Evolutionary conservation across 2,888 invertebrate genomes (phyloP), one percentile per base, ranked within the genome.

Genomic region (Drosophila merina): DNA sequence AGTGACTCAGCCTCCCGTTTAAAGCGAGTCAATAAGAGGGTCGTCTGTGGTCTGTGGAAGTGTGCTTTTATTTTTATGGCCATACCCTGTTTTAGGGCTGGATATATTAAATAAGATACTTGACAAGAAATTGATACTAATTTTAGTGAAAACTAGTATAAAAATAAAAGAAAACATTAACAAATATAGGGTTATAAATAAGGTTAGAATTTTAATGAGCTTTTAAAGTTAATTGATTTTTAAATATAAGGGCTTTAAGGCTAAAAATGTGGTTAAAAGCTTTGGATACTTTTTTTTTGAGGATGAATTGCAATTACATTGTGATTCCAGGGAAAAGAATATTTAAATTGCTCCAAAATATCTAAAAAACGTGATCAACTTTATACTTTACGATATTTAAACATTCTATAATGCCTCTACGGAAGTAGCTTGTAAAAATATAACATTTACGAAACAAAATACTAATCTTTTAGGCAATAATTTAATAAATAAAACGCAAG

Each of bases 1-100:
- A 76, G 49, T 78, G 82, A 78, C 50, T 77, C 77, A 77, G 48
- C 36, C 57, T 57, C 51, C 51, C 67, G 57, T 38, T 50, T 67
- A 42, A 55, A 57, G 31, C 72, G 50, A 63, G 42, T 59, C 63
- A 57, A 52, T 44, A 48, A 42, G 31, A 54, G 28, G 44, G 26
- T 44, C 6, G 42, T 12, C 52, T 28, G 28, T 28, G 28, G 14
- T 48, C 49, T 48, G 45, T 36, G 40, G 48, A 38, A 9, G 58
- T 58, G 55, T n/a, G 30, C 42, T 42, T 36, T 33, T 33, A 28
- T 14, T 40, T 44, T 44, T 42, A 42, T 28, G 12, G 26, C 20
- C 40, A 33, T 58, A 58, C 58, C 58, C 58, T 33, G 6, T 14
- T 14, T 10, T 31, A 4, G 1, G 10, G 14, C 3, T 42, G 20